A percentile compares a stretch with the other conserved stretches of the same genome.
These are phyloP conservation scores for Chydorus sphaericus DNA, from an alignment of 2,888 invertebrate species.

Conservation along the genomic window DNA sequence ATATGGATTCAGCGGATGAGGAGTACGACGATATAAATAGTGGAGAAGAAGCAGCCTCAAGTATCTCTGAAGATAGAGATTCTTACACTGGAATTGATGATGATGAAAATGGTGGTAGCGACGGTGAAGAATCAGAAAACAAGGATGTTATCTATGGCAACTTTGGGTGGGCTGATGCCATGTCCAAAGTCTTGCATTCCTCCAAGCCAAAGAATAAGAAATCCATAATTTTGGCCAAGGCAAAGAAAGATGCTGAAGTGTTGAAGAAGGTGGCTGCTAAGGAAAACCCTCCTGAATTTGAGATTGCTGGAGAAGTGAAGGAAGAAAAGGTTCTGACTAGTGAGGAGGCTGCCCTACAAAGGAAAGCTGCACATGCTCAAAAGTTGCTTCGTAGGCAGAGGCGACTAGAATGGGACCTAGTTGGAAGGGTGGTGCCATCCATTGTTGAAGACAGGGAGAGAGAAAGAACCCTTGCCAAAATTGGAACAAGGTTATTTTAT, in stretches of 20 bases:
- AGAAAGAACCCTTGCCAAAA: conserved; percentile 60
- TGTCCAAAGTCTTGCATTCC: conserved; percentile 58
- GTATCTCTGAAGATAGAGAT: not conserved
- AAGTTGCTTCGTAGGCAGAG: not conserved
- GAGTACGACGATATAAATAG: not conserved
- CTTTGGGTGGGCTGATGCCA: conserved; percentile 66
- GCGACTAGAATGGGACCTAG: conserved; percentile 43
- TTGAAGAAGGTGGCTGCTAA: conserved; percentile 25
- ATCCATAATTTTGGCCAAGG: conserved; percentile 58
- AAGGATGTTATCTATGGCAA: conserved; percentile 17
- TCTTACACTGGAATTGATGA: not conserved
- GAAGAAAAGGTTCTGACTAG: conserved; percentile 27
- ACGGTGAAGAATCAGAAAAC: not conserved
- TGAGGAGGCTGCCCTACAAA: conserved; percentile 12
- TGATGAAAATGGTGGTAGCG: not conserved
- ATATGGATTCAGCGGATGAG: not conserved
- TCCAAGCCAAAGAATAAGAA: conserved; percentile 61
- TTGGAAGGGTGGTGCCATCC: conserved; percentile 56
- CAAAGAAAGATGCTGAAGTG: conserved; percentile 42
- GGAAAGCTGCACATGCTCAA: conserved; percentile 1
- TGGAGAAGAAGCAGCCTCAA: not conserved
- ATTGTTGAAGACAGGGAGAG: conserved; percentile 48
- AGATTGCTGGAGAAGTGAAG: conserved; percentile 46
- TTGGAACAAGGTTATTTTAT: conserved; percentile 50
- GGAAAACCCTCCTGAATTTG: conserved; percentile 41